Conservation (phyloP, 2,888 invertebrate species). For the Rhimphoctona megacephalus region DNA sequence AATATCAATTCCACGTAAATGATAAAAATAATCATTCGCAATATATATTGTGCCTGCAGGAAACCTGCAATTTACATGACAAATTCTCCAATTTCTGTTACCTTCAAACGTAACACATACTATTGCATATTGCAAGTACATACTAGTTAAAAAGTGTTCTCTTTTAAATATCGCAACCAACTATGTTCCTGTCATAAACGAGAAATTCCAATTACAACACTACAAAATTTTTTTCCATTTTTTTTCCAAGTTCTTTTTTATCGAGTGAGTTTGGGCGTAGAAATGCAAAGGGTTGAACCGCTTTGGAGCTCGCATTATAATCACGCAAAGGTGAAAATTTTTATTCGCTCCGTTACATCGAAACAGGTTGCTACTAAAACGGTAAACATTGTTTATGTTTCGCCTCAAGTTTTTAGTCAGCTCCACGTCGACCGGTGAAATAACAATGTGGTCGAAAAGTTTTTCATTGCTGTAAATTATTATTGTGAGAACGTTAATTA, state of each 20-base stretch:
- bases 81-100: too few species aligned
- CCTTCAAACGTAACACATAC: too few species aligned
- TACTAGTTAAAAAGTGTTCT: background rate
- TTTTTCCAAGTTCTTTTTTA: background rate
- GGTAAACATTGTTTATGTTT: slow-evolving; percentile 3
- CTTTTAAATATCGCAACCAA: slow-evolving; percentile 19
- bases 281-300: background rate
- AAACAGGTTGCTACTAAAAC: background rate
- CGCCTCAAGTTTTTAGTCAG: too few species aligned
- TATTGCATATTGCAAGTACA: too few species aligned
- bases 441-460: background rate
- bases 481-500: background rate
- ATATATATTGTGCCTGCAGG: too few species aligned
- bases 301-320: background rate
- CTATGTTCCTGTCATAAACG: slow-evolving; percentile 38
- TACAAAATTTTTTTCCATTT: slow-evolving; percentile 5
- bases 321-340: background rate
- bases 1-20: background rate
- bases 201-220: slow-evolving; percentile 54
- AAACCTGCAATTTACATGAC: too few species aligned
- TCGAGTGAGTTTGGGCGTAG: background rate
- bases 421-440: background rate
- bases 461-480: background rate
- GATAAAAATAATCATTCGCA: too few species aligned
- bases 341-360: slow-evolving; percentile 5